Evolutionary conservation across 64 coral and sea anemone genomes (phyloP).

Genomic region (Hydrozoanthus tunicans): DNA sequence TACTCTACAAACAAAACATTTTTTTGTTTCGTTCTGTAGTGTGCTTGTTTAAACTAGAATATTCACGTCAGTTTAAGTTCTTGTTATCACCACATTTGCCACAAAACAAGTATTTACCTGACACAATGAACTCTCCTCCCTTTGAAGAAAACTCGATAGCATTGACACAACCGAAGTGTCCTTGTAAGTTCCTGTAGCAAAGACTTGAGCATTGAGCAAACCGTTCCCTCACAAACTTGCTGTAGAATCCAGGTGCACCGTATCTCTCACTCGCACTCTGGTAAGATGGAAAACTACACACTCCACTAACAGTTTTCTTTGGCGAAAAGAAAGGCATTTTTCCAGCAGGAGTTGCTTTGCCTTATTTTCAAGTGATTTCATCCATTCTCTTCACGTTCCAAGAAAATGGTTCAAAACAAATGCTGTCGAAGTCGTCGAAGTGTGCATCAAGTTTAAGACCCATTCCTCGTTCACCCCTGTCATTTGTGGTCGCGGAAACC

Average conservation of each 20-base stretch:
- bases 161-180: constrained; percentile 92
- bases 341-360: background rate
- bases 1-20: too few species aligned
- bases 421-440: background rate
- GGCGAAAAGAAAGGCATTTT: background rate
- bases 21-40: too few species aligned
- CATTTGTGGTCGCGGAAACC: background rate
- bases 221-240: constrained; percentile 56
- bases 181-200: constrained; percentile 67
- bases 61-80: too few species aligned
- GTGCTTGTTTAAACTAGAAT: too few species aligned
- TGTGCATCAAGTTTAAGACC: background rate
- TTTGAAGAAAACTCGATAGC: constrained; percentile 86
- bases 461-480: background rate
- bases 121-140: constrained; percentile 86
- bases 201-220: constrained; percentile 64
- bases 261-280: constrained; percentile 60
- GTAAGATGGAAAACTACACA: constrained; percentile 62
- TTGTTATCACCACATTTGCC: background rate
- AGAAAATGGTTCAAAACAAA: background rate
- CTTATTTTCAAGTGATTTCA: constrained; percentile 11
- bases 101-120: constrained; percentile 52
- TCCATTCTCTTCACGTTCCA: background rate
- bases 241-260: constrained; percentile 54
- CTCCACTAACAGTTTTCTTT: background rate